Base-by-base conservation (phyloP, 2,888 invertebrate genomes). In the Suillia variegata region DNA sequence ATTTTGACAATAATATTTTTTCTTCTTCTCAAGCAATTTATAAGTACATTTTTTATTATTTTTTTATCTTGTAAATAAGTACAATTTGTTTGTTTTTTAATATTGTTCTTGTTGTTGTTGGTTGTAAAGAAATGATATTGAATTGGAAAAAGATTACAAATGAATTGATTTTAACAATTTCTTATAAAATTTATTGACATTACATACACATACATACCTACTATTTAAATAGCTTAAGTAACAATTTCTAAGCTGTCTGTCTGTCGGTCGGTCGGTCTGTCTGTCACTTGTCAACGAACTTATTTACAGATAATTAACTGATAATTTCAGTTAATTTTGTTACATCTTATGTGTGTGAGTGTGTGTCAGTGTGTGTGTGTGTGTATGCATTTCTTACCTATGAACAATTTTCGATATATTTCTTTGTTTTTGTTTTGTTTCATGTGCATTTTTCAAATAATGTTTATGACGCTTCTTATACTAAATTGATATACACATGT, bases 341-440 rank as follows among this genome's bases (percentile, higher is more conserved):
- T n/a, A n/a, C n/a, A n/a, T n/a, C n/a, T n/a, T n/a, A n/a, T n/a
- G n/a, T n/a, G n/a, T n/a, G n/a, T n/a, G n/a, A n/a, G n/a, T n/a
- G n/a, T n/a, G n/a, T n/a, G n/a, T n/a, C n/a, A n/a, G n/a, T 49
- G 38, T 58, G 57, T 58, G 54, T 53, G 61, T 47, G 52, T 58
- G 61, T 63, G 58, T 62, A 63, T 68, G 55, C 58, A 48, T 54
- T 54, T 56, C 71, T 71, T 73, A 75, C 72, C 72, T 75, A 73
- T 74, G 74, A 73, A 75, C 75, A 72, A 62, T 70, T 62, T 56
- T 60, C 56, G 75, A 72, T 73, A 71, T 70, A 54, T 52, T 50
- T 38, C 48, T 54, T 33, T 51, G 21, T 31, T 50, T 24, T 52
- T 50, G 22, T 52, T 54, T 33, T 51, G 21, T 31, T 50, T 24